Percentiles rank a stretch among this genome's conserved stretches.
Evolutionary conservation across 2,888 invertebrate species (phyloP).

Genomic region (Dusona sp.): DNA sequence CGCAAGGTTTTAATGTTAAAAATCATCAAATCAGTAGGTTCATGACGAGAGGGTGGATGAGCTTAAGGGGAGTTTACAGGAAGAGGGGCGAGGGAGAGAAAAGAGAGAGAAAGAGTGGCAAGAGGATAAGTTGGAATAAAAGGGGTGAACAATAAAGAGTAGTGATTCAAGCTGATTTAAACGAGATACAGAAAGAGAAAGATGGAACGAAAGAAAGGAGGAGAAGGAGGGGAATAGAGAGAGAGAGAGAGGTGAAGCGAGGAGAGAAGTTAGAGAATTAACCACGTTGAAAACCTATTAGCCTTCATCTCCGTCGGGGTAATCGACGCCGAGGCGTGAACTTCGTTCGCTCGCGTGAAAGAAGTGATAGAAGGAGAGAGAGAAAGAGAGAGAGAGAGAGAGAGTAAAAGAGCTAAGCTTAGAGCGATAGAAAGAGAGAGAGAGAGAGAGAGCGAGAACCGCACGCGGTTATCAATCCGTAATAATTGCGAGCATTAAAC

Average conservation of each 20-base stretch:
- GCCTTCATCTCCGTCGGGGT: constrained; percentile 74
- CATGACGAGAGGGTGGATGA: constrained; percentile 31
- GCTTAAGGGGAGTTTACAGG: neutral
- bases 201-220: neutral
- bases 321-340: constrained; percentile 69
- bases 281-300: constrained; percentile 67
- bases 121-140: constrained; percentile 6
- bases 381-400: constrained; percentile 52
- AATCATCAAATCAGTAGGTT: constrained; percentile 44
- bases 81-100: neutral
- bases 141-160: constrained; percentile 28
- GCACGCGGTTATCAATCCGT: constrained; percentile 81
- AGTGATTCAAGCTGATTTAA: constrained; percentile 26
- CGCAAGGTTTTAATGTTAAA: constrained; percentile 30
- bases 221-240: neutral
- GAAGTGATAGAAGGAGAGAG: constrained; percentile 35
- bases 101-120: neutral
- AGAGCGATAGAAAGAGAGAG: constrained; percentile 20
- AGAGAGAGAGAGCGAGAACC: constrained; percentile 48
- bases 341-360: constrained; percentile 38
- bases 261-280: constrained; percentile 44
- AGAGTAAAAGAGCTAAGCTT: constrained; percentile 34
- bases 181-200: neutral
- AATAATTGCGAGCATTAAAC: constrained; percentile 83
- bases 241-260: neutral